Conservation (phyloP, 2,888 invertebrate genomes). For the Desoria tigrina region DNA sequence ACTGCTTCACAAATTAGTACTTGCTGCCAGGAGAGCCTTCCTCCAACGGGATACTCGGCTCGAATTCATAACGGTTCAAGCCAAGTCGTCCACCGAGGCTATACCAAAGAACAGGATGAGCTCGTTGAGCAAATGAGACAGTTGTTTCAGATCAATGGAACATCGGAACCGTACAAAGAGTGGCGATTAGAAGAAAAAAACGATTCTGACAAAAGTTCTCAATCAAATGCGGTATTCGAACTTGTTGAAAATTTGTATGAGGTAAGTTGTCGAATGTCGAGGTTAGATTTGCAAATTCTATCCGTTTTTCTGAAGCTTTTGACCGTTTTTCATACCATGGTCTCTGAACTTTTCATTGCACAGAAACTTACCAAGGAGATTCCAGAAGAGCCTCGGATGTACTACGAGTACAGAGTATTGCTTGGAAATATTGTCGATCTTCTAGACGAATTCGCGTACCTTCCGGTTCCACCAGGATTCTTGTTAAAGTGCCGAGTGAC, state of each 20-base stretch:
- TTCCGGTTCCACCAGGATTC: conserved; percentile 86
- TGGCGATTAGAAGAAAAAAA: neutral
- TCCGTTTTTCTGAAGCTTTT: neutral
- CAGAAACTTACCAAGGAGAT: too few species aligned
- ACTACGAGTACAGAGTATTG: neutral
- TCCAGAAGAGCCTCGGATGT: too few species aligned
- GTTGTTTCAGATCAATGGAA: neutral
- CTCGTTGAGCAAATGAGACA: neutral
- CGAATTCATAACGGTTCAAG: neutral
- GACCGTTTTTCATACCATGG: conserved; percentile 1
- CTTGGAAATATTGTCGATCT: neutral
- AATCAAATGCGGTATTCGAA: neutral
- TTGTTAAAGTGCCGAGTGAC: conserved; percentile 95
- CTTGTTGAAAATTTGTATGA: neutral
- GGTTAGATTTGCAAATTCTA: neutral
- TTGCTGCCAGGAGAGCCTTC: too few species aligned
- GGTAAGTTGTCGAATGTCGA: neutral
- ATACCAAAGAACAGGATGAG: neutral
- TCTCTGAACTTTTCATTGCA: too few species aligned
- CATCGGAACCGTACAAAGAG: conserved; percentile 6
- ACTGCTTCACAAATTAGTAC: too few species aligned
- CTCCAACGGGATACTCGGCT: neutral
- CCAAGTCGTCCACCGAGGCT: neutral
- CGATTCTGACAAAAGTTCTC: neutral
- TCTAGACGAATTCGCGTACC: conserved; percentile 72